Evolutionary conservation across 2,113 vertebrate species (phyloP).

Genomic region (Dromiciops gliroides): DNA sequence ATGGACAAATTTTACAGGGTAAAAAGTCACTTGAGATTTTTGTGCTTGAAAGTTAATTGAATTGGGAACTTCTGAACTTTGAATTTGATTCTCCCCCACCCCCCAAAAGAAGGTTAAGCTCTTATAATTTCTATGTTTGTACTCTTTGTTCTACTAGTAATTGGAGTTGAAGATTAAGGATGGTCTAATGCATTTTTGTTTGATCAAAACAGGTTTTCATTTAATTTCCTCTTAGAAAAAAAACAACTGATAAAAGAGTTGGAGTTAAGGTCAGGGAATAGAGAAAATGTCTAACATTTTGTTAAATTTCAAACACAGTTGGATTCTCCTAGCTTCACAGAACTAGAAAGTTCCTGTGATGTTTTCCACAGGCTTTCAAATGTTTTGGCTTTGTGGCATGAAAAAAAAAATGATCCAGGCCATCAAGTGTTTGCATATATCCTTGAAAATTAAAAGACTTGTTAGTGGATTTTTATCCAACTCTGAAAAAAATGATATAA

Average conservation of each 20-base stretch:
- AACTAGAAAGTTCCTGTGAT: conserved; percentile 21
- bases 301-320: not conserved
- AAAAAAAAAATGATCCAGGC: rapidly evolving
- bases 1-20: not conserved
- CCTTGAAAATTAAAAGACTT: conserved; percentile 28
- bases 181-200: rapidly evolving
- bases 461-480: not conserved
- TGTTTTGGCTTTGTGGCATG: not conserved
- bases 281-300: not conserved
- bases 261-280: not conserved
- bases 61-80: conserved; percentile 33
- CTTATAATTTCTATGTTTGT: not conserved
- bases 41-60: not conserved
- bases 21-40: not conserved
- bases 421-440: not conserved
- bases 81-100: not conserved
- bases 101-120: not conserved
- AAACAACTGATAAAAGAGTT: not conserved
- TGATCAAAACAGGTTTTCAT: not conserved
- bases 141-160: not conserved
- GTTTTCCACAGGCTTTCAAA: conserved; percentile 19
- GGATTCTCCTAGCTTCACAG: not conserved
- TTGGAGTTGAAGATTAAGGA: not conserved
- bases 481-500: conserved; percentile 19
- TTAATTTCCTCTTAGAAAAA: not conserved